Percentiles rank a stretch among this genome's conserved stretches.
Conservation (phyloP, 2,888 invertebrate genomes). For the Crepidodera aurea region DNA sequence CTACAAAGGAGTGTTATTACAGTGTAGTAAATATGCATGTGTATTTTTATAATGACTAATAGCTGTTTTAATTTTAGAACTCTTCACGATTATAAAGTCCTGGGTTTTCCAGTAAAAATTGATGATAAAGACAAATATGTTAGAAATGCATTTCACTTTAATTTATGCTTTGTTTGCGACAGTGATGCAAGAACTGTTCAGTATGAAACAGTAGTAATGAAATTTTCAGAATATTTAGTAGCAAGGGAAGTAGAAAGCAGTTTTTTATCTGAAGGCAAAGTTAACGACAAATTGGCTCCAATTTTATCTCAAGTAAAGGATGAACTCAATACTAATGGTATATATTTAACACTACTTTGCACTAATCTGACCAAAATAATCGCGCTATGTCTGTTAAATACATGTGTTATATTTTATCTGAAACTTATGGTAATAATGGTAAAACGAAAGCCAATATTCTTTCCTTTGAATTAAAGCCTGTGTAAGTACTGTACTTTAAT, state of each 20-base stretch:
- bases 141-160: constrained; percentile 94
- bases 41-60: neutral
- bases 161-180: constrained; percentile 93
- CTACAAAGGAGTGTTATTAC: constrained; percentile 90
- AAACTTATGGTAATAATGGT: too few species aligned
- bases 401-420: too few species aligned
- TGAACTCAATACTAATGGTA: constrained; percentile 78
- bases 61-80: constrained; percentile 63
- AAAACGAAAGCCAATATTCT: too few species aligned
- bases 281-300: constrained; percentile 70
- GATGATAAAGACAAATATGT: constrained; percentile 84
- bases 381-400: too few species aligned
- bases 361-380: too few species aligned
- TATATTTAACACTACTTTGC: constrained; percentile 12
- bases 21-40: constrained; percentile 69
- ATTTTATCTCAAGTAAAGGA: constrained; percentile 81
- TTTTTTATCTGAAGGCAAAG: constrained; percentile 81
- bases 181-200: constrained; percentile 88
- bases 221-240: constrained; percentile 90
- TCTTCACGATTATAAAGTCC: constrained; percentile 81
- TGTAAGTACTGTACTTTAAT: too few species aligned
- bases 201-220: constrained; percentile 93
- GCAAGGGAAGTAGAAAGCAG: constrained; percentile 87
- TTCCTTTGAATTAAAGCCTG: too few species aligned
- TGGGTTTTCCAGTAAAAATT: constrained; percentile 92